phyloP scores from a whole-genome alignment of 2,888 invertebrate species.

The Lochmaea crataegi region DNA sequence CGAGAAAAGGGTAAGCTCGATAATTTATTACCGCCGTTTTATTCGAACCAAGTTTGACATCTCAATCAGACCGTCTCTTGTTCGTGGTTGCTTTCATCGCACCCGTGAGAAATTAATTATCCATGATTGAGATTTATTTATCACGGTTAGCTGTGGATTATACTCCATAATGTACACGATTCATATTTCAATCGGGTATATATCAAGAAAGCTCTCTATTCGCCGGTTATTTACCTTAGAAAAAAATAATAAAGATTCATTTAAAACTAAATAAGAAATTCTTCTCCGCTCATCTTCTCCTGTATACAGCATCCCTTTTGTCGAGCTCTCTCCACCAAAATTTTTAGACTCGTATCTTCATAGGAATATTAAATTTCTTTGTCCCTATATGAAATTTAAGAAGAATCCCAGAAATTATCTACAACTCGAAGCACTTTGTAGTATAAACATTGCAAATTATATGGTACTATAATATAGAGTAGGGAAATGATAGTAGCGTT shows the following conservation, averaged over 20 bases:
- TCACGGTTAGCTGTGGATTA: slow-evolving; percentile 8
- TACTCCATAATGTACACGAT: slow-evolving; percentile 45
- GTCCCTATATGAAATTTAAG: too few relatives aligned
- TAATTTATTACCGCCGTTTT: slow-evolving; percentile 62
- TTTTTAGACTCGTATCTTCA: too few relatives aligned
- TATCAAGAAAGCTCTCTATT: too few relatives aligned
- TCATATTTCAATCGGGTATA: slow-evolving; percentile 39
- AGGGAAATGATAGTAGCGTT: neutral
- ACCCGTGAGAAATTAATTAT: slow-evolving; percentile 63
- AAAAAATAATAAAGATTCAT: too few relatives aligned
- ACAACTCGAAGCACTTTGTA: neutral
- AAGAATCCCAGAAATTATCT: neutral
- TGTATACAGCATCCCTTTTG: too few relatives aligned
- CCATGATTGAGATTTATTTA: slow-evolving; percentile 61
- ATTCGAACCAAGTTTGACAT: slow-evolving; percentile 58
- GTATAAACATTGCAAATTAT: slow-evolving; percentile 16
- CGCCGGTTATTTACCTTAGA: too few relatives aligned
- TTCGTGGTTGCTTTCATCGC: slow-evolving; percentile 60
- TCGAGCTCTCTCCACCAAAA: too few relatives aligned
- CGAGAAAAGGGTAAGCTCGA: slow-evolving; percentile 58
- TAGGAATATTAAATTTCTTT: too few relatives aligned
- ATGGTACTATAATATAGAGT: neutral
- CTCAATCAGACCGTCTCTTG: slow-evolving; percentile 63
- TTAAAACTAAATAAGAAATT: too few relatives aligned
- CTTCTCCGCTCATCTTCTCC: too few relatives aligned